These are phyloP conservation scores for Holacanthella duospinosa DNA, from an alignment of 2,888 invertebrate species.

Conservation along the genomic window DNA sequence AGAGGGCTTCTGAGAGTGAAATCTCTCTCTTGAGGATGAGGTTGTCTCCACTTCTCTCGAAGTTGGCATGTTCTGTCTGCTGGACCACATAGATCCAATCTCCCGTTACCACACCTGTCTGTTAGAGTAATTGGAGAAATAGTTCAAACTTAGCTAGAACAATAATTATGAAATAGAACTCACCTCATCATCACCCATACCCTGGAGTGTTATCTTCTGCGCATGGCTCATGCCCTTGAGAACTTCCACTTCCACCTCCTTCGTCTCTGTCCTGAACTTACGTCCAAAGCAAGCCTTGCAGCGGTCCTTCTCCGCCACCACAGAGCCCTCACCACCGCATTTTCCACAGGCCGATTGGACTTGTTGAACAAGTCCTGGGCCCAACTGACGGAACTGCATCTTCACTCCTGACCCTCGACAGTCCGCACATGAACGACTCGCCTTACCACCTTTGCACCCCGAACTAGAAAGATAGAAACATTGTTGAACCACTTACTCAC, in stretches of 20 bases:
- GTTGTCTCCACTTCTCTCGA: conserved; percentile 66
- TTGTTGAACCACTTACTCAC: neutral
- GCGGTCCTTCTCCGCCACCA: conserved; percentile 67
- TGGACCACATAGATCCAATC: conserved; percentile 80
- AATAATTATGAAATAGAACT: neutral
- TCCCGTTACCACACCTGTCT: conserved; percentile 73
- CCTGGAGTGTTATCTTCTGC: conserved; percentile 72
- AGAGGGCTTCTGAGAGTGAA: conserved; percentile 75
- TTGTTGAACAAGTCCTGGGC: conserved; percentile 55
- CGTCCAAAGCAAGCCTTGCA: conserved; percentile 73
- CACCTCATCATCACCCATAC: conserved; percentile 76
- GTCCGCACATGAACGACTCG: conserved; percentile 55
- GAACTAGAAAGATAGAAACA: conserved; percentile 13
- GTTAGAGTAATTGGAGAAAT: conserved; percentile 37
- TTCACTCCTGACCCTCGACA: conserved; percentile 71
- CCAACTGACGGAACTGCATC: conserved; percentile 52
- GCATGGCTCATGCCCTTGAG: conserved; percentile 81
- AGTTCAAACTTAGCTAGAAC: conserved; percentile 5
- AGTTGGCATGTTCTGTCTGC: conserved; percentile 65
- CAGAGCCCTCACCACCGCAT: conserved; percentile 46
- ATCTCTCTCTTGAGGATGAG: conserved; percentile 63
- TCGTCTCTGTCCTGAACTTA: conserved; percentile 69
- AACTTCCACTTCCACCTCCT: conserved; percentile 74
- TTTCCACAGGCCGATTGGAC: conserved; percentile 41
- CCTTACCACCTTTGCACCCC: conserved; percentile 43